These are phyloP conservation scores for Sminthurinus aureus DNA, from an alignment of 2,888 invertebrate genomes.

Conservation along the genomic window DNA sequence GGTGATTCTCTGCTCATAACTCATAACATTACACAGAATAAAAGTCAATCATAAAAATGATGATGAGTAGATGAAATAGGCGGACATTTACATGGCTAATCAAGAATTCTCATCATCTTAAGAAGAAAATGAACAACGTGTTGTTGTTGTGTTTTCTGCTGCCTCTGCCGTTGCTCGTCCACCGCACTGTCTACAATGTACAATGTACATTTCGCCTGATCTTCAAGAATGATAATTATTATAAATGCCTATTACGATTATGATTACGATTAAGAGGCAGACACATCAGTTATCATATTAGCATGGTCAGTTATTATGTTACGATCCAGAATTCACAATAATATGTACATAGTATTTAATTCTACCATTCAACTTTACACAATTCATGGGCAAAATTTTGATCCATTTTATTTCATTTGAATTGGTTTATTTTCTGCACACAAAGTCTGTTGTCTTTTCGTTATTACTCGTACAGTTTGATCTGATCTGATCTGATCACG, in stretches of 20 bases:
- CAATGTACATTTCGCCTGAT: too few relatives aligned
- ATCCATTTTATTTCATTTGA: not conserved
- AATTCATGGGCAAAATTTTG: too few relatives aligned
- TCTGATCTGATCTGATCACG: not conserved
- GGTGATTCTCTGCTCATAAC: not conserved
- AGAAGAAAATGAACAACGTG: not conserved
- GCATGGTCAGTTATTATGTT: not conserved
- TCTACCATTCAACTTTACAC: not conserved
- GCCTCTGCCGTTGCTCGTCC: not conserved
- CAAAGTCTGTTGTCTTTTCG: not conserved
- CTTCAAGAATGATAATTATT: too few relatives aligned
- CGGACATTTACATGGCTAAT: slow-evolving; percentile 17
- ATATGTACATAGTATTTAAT: slow-evolving; percentile 9
- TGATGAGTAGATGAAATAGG: slow-evolving; percentile 8
- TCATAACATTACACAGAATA: not conserved
- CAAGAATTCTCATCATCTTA: slow-evolving; percentile 12
- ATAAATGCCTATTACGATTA: too few relatives aligned
- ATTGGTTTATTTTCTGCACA: not conserved
- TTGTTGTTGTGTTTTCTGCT: not conserved
- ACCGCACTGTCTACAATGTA: not conserved
- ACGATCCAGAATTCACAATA: slow-evolving; percentile 17
- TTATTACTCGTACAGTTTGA: not conserved
- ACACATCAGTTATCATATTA: not conserved
- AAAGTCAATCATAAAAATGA: slow-evolving; percentile 14
- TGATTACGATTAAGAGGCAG: too few relatives aligned